Evolutionary conservation across 2,113 vertebrate genomes (phyloP), one percentile per base, ranked within the genome.

Genomic region (Hassar affinis): DNA sequence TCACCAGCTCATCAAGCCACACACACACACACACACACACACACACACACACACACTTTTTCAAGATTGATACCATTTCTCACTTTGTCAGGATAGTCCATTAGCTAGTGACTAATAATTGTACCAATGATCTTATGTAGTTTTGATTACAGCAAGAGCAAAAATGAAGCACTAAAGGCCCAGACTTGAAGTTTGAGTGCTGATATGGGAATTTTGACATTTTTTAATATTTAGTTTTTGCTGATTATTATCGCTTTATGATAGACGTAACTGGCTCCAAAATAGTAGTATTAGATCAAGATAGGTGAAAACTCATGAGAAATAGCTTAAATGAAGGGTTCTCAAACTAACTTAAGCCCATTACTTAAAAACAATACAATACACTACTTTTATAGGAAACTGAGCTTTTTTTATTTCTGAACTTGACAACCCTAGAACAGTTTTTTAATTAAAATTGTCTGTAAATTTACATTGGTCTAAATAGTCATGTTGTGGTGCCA

Each of bases 71-170:
- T 81, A 38, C 35, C 33, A 57, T 54, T 72, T 81, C 66, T 80
- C 59, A 69, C 72, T 54, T 47, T 25, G n/a, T 77, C 51, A 38
- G 81, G 11, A 86, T 57, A 51, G 6, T 62, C 80, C 66, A 45
- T 52, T 38, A 61, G 49, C 30, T 69, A 51, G 10, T 15, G 78
- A 59, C 42, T 62, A 78, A 64, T 88, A 75, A 83, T 17, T 49
- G 38, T 62, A 57, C 45, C 59, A 77, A 38, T 56, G 42, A 76
- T 83, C 57, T 42, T 72, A 69, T 80, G 81, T 49, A 59, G 47
- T 66, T 83, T 86, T 80, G 57, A 80, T 76, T 71, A 68, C 77
- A 68, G 59, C 69, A 83, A 52, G 4, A 56, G 22, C 33, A 54
- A 33, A 20, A 35, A 52, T 35, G 27, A 61, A 74, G 30, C 42